phyloP scores from a whole-genome alignment of 2,797 vertebrate species.

The Gorsachius magnificus region DNA sequence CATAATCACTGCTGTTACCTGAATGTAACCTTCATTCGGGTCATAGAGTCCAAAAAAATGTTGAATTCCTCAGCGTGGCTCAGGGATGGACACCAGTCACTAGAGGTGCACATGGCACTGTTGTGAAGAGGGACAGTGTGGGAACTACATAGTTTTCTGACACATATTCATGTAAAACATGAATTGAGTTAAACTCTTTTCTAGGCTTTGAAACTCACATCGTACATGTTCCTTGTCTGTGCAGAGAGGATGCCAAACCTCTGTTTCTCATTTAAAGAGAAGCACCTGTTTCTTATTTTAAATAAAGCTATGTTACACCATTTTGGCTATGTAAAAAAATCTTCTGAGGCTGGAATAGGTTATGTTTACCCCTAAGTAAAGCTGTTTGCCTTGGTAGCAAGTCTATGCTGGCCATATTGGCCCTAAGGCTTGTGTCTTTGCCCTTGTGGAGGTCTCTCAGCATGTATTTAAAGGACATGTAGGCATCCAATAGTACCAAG shows the following conservation, averaged over 20 bases:
- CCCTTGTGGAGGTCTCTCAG: not conserved
- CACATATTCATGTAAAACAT: not conserved
- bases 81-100: not conserved
- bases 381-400: not conserved
- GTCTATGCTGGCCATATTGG: not conserved
- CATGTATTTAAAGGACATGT: not conserved
- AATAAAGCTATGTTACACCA: not conserved
- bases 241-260: not conserved
- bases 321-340: not conserved
- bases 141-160: accelerated
- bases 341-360: not conserved
- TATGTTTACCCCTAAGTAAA: not conserved
- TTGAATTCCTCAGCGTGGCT: not conserved
- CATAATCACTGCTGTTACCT: not conserved
- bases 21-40: not conserved
- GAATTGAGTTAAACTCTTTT: not conserved
- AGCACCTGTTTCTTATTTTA: not conserved
- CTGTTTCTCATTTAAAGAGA: not conserved
- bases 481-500: not conserved
- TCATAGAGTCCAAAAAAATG: not conserved
- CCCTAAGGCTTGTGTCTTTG: not conserved
- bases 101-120: accelerated
- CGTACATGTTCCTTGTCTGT: not conserved
- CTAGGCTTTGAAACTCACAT: not conserved
- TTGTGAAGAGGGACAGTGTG: not conserved